phyloP scores from a whole-genome alignment of 2,797 vertebrate species.

The Tragopan temminckii region DNA sequence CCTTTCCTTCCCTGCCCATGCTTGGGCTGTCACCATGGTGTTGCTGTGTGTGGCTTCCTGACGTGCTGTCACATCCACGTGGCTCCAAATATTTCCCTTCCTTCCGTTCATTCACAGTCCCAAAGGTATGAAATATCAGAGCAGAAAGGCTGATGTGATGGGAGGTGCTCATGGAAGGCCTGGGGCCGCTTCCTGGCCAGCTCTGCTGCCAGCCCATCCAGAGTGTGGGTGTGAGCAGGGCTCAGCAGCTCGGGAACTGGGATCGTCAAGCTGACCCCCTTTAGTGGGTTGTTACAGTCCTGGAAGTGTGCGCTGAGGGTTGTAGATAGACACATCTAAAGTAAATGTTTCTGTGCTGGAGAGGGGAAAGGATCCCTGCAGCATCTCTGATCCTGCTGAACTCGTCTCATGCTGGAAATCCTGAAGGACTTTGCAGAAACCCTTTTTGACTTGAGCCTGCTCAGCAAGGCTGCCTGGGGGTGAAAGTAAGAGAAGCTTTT shows the following conservation, averaged over 20 bases:
- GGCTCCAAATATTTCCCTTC: conserved; percentile 38
- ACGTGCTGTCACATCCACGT: background rate
- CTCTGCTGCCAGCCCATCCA: background rate
- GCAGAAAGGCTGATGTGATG: background rate
- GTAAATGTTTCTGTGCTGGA: background rate
- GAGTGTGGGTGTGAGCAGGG: background rate
- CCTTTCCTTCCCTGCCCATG: background rate
- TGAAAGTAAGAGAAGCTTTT: background rate
- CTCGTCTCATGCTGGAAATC: background rate
- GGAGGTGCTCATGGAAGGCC: background rate
- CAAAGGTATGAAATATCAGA: background rate
- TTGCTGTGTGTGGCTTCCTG: conserved; percentile 8
- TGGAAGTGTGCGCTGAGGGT: background rate
- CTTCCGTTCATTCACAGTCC: conserved; percentile 46
- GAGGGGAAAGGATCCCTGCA: background rate
- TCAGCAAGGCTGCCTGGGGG: background rate
- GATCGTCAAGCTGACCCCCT: background rate
- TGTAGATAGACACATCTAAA: background rate
- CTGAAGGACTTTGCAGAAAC: background rate
- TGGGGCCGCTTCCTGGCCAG: background rate
- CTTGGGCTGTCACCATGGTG: background rate
- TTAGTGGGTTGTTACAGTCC: background rate
- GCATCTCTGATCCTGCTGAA: background rate
- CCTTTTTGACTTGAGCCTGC: background rate
- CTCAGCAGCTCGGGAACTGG: background rate